Conservation (phyloP, 2,888 invertebrate species). For the Ceratothoa steindachneri region DNA sequence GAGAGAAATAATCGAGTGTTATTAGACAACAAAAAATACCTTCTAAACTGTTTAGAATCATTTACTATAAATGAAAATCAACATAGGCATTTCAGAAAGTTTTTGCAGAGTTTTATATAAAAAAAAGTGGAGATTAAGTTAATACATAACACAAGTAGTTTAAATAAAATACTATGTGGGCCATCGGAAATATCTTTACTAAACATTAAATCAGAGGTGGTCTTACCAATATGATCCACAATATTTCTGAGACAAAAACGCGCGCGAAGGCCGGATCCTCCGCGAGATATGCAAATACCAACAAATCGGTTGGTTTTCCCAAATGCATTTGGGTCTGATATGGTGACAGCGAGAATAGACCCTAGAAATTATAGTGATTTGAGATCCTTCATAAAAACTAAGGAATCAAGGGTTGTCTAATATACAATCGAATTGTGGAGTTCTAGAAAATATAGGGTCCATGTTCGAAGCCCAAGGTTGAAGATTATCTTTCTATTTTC, state of each 20-base stretch:
- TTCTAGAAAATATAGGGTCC: no score
- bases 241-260: constrained; percentile 86
- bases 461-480: no score
- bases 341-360: constrained; percentile 79
- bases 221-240: constrained; percentile 81
- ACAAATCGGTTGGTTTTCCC: constrained; percentile 81
- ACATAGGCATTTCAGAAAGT: background rate
- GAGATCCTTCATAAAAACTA: no score
- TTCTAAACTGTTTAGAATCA: no score
- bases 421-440: no score
- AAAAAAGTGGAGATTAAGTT: background rate
- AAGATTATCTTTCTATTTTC: no score
- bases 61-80: no score
- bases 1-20: background rate
- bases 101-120: background rate
- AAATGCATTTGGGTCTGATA: constrained; percentile 77
- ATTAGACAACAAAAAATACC: background rate
- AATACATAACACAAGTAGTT: background rate
- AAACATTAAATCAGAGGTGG: no score
- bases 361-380: no score
- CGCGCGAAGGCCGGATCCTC: constrained; percentile 75
- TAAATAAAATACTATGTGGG: background rate
- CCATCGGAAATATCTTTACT: background rate
- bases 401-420: no score
- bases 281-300: constrained; percentile 87